Conservation (phyloP, 2,888 invertebrate species). For the Sicus ferrugineus region DNA sequence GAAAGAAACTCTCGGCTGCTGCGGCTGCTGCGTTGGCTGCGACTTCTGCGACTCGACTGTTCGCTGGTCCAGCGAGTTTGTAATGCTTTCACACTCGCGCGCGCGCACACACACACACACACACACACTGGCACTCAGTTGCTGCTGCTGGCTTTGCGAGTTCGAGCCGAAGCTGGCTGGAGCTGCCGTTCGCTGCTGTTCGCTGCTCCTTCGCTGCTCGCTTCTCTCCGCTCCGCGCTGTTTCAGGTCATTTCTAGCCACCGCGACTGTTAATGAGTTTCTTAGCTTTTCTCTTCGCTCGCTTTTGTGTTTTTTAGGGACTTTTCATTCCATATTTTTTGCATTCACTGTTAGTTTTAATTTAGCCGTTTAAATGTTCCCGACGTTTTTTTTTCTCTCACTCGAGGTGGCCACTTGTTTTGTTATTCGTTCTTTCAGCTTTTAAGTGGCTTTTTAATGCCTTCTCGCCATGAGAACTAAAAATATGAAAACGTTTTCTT, state of each 20-base stretch:
- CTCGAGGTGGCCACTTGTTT: neutral
- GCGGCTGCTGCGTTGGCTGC: conserved; percentile 19
- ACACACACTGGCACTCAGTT: neutral
- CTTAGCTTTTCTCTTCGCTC: conserved; percentile 33
- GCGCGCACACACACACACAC: conserved; percentile 11
- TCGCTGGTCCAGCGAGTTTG: conserved; percentile 23
- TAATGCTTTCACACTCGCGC: neutral
- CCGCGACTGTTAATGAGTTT: conserved; percentile 29
- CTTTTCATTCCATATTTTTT: conserved; percentile 21
- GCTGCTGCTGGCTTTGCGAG: neutral
- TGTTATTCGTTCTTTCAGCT: conserved; percentile 20
- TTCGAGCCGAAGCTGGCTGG: conserved; percentile 18
- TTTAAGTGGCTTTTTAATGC: neutral
- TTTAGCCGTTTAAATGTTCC: conserved; percentile 5
- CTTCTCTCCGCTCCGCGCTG: conserved; percentile 16
- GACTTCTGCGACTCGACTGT: neutral
- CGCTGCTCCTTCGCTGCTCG: neutral
- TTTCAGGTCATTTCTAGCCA: conserved; percentile 34
- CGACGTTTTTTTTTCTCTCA: conserved; percentile 27
- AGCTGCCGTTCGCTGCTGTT: conserved; percentile 1
- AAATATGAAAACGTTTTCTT: no score
- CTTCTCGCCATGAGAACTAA: no score
- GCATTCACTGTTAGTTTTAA: conserved; percentile 37
- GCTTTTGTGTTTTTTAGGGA: neutral
- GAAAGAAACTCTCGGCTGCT: conserved; percentile 6